phyloP scores from a whole-genome alignment of 2,113 vertebrate species.

The Spea multiplicata region DNA sequence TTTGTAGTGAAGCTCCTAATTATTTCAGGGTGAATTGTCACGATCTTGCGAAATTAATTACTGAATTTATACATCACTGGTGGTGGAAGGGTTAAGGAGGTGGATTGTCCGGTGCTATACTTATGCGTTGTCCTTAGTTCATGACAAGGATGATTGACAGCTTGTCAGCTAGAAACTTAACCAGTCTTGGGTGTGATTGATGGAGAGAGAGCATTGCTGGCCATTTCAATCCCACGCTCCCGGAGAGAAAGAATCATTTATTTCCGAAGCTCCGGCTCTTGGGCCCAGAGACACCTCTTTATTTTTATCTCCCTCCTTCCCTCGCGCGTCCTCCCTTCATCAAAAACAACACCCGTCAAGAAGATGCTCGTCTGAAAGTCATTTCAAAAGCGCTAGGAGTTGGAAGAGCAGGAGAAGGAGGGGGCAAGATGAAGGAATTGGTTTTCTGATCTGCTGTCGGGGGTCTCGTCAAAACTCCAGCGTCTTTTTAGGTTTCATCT shows the following conservation, averaged over 20 bases:
- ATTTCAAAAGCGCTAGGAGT: slow-evolving; percentile 40
- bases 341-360: slow-evolving; percentile 47
- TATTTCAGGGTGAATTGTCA: no score
- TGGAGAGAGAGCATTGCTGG: slow-evolving; percentile 19
- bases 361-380: slow-evolving; percentile 40
- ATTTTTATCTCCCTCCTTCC: slow-evolving; percentile 28
- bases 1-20: no score
- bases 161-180: slow-evolving; percentile 35
- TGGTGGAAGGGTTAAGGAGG: slow-evolving; percentile 13
- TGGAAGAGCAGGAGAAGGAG: slow-evolving; percentile 7
- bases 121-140: slow-evolving; percentile 3
- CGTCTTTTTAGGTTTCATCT: slow-evolving; percentile 2
- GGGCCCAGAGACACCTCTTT: slow-evolving; percentile 26
- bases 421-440: slow-evolving; percentile 40
- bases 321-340: slow-evolving; percentile 40
- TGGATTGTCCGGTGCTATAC: background rate
- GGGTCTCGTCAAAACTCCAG: slow-evolving; percentile 33
- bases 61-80: background rate
- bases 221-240: slow-evolving; percentile 35
- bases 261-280: slow-evolving; percentile 12
- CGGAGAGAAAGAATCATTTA: slow-evolving; percentile 25
- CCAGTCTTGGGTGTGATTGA: slow-evolving; percentile 28
- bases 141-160: slow-evolving; percentile 32
- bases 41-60: no score
- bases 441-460: slow-evolving; percentile 41